Base-by-base conservation (phyloP, 2,797 vertebrate species). In the Serranus cabrilla region DNA sequence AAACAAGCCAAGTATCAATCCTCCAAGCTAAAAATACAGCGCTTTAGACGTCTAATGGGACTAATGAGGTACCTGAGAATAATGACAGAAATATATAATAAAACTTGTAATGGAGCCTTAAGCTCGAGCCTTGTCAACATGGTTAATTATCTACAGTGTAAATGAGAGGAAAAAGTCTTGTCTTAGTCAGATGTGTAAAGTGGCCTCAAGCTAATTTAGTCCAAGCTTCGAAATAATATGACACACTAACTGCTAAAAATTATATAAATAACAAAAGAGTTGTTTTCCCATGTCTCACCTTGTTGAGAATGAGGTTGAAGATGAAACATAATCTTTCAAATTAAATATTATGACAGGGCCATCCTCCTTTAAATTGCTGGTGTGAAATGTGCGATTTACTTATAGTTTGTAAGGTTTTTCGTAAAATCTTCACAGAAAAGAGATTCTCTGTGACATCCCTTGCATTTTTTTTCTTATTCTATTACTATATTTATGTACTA, bases 41-140 rank as follows among this genome's bases (percentile, higher is more conserved):
- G 17, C 13, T 63, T 77, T 23, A 13, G 40, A 47, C 49, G 60
- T 59, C 47, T 57, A 71, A 55, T 61, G 17, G 60, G 49, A 78
- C 73, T 79, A 82, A 87, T 71, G 57, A 76, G 52, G 45, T 58
- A 71, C 54, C 64, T 65, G 56, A 74, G 55, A 87, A 21, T 70
- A 73, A 76, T 46, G 8, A 40, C 23, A 47, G 27, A 67, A 55
- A 61, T 59, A 65, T 50, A 20, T 39, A 63, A 56, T 21, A 21
- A 68, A 72, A 64, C 37, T 39, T 47, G 47, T 56, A 54, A 76
- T 60, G 47, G 23, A 64, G 68, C 68, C 43, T 74, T 20, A 56
- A 72, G 76, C 76, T 31, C 49, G 12, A 62, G 62, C 56, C 67
- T 54, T 50, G 47, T 77, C 34, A 76, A 60, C 85, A 67, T 25